These are phyloP conservation scores for Venustaconcha ellipsiformis DNA, from an alignment of 1,140 invertebrate species.

Conservation along the genomic window DNA sequence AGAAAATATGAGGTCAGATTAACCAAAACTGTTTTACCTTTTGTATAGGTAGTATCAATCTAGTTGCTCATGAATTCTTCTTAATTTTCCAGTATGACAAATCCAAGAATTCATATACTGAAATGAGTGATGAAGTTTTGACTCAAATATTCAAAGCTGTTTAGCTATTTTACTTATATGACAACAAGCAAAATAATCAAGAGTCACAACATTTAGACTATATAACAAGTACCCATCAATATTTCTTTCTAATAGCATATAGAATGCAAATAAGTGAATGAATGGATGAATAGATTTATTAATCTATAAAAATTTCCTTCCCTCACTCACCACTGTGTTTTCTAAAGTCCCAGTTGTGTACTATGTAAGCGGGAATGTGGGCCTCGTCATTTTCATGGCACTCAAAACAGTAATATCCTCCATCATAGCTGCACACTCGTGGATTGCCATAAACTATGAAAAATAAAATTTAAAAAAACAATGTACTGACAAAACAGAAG, in stretches of 20 bases:
- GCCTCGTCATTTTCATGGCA: conserved; percentile 85
- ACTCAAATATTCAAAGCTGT: no score
- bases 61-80: no score
- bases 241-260: background rate
- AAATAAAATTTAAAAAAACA: background rate
- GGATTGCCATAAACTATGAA: conserved; percentile 78
- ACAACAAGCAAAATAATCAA: background rate
- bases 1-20: conserved; percentile 42
- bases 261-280: background rate
- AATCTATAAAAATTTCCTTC: background rate
- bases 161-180: background rate
- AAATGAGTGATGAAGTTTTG: no score
- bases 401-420: conserved; percentile 86
- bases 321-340: conserved; percentile 79
- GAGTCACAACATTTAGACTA: background rate
- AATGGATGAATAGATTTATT: background rate
- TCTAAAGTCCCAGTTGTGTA: conserved; percentile 96
- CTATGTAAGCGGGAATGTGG: conserved; percentile 87
- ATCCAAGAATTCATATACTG: no score
- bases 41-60: background rate
- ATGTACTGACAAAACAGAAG: no score
- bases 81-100: no score
- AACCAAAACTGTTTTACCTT: background rate
- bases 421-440: conserved; percentile 86
- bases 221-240: background rate